Percentiles rank a stretch among this genome's conserved stretches.
These are phyloP conservation scores for Sebastes alutus DNA, from an alignment of 2,797 vertebrate species.

Conservation along the genomic window DNA sequence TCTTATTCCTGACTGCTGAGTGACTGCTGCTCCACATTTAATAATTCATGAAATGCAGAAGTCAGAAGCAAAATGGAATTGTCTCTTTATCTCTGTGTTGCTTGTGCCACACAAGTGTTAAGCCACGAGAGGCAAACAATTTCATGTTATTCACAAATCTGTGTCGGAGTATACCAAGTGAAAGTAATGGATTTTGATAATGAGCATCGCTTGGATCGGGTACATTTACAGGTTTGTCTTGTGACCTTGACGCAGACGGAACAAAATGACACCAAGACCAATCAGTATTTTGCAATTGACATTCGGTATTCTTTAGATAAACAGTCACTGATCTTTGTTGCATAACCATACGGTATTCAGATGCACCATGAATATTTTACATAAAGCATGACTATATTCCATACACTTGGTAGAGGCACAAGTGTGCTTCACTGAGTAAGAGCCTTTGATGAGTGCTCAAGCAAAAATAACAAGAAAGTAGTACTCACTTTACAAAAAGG, in stretches of 20 bases:
- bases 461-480: conserved; percentile 19
- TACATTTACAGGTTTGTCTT: background rate
- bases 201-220: background rate
- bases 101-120: background rate
- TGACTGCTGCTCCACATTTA: conserved; percentile 50
- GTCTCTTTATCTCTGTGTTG: conserved; percentile 10
- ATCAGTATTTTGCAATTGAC: background rate
- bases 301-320: background rate
- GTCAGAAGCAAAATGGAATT: conserved; percentile 20
- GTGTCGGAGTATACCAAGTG: background rate
- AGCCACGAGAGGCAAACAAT: background rate
- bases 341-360: background rate
- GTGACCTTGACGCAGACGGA: background rate
- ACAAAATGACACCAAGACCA: background rate
- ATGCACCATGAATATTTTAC: conserved; percentile 13
- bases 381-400: conserved; percentile 14
- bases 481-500: background rate
- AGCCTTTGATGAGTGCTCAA: conserved; percentile 4
- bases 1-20: conserved; percentile 39
- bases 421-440: conserved; percentile 6
- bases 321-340: background rate
- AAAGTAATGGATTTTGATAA: background rate
- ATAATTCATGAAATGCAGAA: conserved; percentile 56
- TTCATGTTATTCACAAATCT: background rate
- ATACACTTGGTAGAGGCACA: background rate